Evolutionary conservation across 2,888 invertebrate species (phyloP).

Genomic region (Petrolisthes manimaculis): DNA sequence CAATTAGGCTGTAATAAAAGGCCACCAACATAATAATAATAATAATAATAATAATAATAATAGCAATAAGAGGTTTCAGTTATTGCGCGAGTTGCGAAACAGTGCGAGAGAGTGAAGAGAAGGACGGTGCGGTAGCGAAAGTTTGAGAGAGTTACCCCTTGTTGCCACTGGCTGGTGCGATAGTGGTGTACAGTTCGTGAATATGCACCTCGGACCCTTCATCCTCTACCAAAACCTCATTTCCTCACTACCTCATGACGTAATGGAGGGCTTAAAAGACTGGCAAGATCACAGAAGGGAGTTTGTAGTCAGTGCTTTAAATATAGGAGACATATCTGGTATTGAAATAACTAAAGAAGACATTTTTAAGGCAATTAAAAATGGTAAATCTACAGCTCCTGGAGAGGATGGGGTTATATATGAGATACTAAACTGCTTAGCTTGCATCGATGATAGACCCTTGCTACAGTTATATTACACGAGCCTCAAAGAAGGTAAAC

Average conservation of each 20-base stretch:
- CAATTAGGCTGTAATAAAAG: no score
- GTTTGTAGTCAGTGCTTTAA: not conserved
- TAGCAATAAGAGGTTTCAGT: no score
- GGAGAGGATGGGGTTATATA: conserved; percentile 23
- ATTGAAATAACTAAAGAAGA: not conserved
- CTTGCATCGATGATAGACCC: not conserved
- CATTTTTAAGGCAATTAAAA: not conserved
- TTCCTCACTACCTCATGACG: not conserved
- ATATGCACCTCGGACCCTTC: no score
- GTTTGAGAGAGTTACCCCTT: no score
- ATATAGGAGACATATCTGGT: not conserved
- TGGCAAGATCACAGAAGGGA: not conserved
- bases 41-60: no score
- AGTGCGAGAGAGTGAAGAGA: no score
- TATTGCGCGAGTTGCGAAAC: no score
- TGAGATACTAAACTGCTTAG: conserved; percentile 16
- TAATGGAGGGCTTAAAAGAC: not conserved
- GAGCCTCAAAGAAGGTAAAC: not conserved
- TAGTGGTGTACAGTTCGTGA: no score
- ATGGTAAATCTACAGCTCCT: conserved; percentile 21
- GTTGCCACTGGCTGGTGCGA: no score
- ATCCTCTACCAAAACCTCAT: no score
- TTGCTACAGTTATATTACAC: not conserved
- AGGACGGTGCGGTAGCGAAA: no score
- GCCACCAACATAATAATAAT: no score